Percentiles rank a stretch among this genome's conserved stretches.
These are phyloP conservation scores for Leucophenga maculata DNA, from an alignment of 2,888 invertebrate species.

Conservation along the genomic window DNA sequence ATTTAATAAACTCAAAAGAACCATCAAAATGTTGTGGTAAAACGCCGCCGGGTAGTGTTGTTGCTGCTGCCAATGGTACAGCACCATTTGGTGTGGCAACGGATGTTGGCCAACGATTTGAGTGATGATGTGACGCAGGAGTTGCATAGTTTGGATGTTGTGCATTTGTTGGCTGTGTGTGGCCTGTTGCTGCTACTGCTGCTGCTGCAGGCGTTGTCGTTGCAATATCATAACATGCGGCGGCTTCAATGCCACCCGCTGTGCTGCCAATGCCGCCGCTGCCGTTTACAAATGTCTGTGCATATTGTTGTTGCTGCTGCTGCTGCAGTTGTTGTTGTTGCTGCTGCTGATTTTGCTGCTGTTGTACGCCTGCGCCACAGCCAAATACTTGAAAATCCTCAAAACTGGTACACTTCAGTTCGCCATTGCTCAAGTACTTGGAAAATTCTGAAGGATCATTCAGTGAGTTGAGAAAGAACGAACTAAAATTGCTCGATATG, in stretches of 20 bases:
- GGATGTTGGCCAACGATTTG: constrained; percentile 61
- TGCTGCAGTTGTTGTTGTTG: constrained; percentile 40
- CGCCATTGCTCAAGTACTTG: constrained; percentile 72
- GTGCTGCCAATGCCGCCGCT: constrained; percentile 32
- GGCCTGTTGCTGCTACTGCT: constrained; percentile 4
- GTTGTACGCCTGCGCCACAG: constrained; percentile 46
- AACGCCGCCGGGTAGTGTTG: constrained; percentile 15
- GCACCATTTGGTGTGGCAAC: constrained; percentile 57
- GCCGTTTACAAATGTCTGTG: constrained; percentile 32
- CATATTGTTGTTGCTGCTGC: constrained; percentile 39
- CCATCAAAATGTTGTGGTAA: constrained; percentile 67
- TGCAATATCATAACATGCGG: constrained; percentile 36
- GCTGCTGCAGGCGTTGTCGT: constrained; percentile 31
- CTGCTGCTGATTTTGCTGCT: constrained; percentile 41
- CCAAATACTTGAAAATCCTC: constrained; percentile 70
- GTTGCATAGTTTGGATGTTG: constrained; percentile 32
- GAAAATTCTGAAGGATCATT: constrained; percentile 72
- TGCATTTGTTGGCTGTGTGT: constrained; percentile 35
- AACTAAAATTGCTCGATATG: constrained; percentile 72
- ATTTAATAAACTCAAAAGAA: constrained; percentile 71
- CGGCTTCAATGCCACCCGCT: constrained; percentile 25
- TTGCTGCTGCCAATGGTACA: constrained; percentile 33
- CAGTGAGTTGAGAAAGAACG: constrained; percentile 71
- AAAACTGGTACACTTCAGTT: constrained; percentile 69
- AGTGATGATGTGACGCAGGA: constrained; percentile 33